These are phyloP conservation scores for Prionailurus bengalensis DNA, from an alignment of 2,113 vertebrate genomes.

Conservation along the genomic window DNA sequence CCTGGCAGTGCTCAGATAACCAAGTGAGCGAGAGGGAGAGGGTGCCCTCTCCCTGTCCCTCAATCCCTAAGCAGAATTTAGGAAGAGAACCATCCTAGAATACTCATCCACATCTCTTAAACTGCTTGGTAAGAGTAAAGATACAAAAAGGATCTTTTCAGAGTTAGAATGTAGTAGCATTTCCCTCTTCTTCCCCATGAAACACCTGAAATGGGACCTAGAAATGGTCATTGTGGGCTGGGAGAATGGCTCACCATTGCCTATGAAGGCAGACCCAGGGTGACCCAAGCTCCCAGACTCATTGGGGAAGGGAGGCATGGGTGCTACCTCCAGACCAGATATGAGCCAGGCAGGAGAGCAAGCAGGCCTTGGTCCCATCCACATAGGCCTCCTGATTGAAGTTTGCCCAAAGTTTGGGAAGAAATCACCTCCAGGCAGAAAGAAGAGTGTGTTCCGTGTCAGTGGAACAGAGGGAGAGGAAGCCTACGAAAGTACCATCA, in stretches of 20 bases:
- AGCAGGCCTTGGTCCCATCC: not conserved
- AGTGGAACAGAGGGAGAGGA: not conserved
- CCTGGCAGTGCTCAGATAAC: not conserved
- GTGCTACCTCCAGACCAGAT: not conserved
- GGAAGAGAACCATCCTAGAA: not conserved
- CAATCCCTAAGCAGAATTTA: not conserved
- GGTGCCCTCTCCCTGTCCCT: accelerated
- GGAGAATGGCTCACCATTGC: not conserved
- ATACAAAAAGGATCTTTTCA: not conserved
- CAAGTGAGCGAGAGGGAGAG: not conserved
- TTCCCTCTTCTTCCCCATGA: not conserved
- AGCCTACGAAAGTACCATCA: not conserved
- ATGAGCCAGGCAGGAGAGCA: not conserved
- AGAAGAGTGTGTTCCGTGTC: not conserved
- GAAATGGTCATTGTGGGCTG: not conserved
- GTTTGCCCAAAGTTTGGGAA: not conserved
- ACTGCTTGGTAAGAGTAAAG: not conserved
- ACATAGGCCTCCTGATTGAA: not conserved
- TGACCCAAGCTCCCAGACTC: not conserved
- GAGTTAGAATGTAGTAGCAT: not conserved
- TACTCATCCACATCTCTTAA: not conserved
- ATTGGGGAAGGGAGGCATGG: accelerated
- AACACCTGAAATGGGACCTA: not conserved
- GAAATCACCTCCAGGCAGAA: not conserved
- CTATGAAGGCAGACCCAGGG: not conserved